Evolutionary conservation across 2,888 invertebrate species (phyloP), one percentile per base, ranked within the genome.

Genomic region (Ormyrus thymus): DNA sequence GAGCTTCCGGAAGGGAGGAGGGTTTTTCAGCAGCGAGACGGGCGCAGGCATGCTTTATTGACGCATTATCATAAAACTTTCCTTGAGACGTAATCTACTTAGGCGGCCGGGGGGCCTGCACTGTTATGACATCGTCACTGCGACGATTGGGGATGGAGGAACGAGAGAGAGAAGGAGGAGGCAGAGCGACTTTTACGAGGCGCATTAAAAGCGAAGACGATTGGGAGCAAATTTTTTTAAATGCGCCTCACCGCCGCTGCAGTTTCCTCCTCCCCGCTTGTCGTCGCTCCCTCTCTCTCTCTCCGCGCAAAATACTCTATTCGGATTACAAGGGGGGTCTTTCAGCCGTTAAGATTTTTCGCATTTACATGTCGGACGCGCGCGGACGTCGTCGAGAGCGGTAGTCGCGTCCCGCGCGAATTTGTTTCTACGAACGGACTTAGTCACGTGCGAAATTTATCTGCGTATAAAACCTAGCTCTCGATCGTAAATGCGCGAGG

Each of bases 1-100:
- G 50, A 50, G 29, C 62, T 66, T 65, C 74, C 65, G 65, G 51
- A 56, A 10, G 10, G 9, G 64, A 51, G 56, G 64, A 69, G 61
- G 69, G 13, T 73, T 64, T 77, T 76, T 65, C 68, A 65, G 66
- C 51, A 29, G 58, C 59, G 68, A 64, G 43, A 68, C 55, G 68
- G 43, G 59, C 15, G 46, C 13, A 10, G 43, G 77, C 68, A 58
- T 76, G 76, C 78, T 81, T 81, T 76, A 81, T 81, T 76, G 81
- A 68, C 76, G 81, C 78, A 81, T 81, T 81, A 81, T 78, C 81
- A 81, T 81, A 81, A 81, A 81, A 78, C 81, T 81, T 81, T 81
- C 76, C 76, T 72, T 48, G 76, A 62, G 78, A 78, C 78, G 76
- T 81, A 81, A 81, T 81, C 81, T 81, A 78, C 81, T 81, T 81